Evolutionary conservation across 35 echinoderm and acorn worm species (phyloP).

Genomic region (Patiria miniata): DNA sequence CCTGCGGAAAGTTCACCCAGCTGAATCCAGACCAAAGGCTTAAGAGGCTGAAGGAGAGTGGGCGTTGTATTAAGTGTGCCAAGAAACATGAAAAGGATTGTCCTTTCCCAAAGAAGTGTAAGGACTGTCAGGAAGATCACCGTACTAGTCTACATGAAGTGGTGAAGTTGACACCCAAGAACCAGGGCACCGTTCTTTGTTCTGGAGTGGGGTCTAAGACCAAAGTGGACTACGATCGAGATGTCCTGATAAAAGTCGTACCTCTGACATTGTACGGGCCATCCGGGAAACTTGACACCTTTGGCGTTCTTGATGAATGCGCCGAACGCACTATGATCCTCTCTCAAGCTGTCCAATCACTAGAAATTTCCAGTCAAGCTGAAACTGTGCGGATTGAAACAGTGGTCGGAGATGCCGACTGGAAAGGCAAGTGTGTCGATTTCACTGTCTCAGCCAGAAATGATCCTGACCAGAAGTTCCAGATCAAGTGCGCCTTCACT

Average conservation of each 20-base stretch:
- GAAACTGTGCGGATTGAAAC: background rate
- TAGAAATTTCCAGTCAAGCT: background rate
- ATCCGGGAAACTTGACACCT: background rate
- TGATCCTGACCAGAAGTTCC: background rate
- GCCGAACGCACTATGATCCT: conserved; percentile 14
- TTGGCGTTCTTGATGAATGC: background rate
- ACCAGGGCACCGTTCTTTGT: background rate
- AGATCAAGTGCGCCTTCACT: background rate
- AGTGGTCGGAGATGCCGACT: background rate
- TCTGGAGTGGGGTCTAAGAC: background rate
- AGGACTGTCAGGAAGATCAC: background rate
- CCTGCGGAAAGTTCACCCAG: background rate
- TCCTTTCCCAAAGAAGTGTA: background rate
- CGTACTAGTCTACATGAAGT: background rate
- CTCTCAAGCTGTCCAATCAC: background rate
- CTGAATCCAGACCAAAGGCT: background rate
- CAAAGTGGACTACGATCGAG: background rate
- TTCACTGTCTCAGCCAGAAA: background rate
- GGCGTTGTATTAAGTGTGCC: background rate
- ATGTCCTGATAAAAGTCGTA: background rate
- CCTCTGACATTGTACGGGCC: too few species aligned
- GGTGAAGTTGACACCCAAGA: background rate
- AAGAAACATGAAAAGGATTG: background rate
- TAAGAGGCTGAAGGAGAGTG: background rate
- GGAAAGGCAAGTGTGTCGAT: background rate